A percentile compares a stretch with the other conserved stretches of the same genome.
Conservation (phyloP, 2,888 invertebrate genomes). For the Cataglyphis livida region DNA sequence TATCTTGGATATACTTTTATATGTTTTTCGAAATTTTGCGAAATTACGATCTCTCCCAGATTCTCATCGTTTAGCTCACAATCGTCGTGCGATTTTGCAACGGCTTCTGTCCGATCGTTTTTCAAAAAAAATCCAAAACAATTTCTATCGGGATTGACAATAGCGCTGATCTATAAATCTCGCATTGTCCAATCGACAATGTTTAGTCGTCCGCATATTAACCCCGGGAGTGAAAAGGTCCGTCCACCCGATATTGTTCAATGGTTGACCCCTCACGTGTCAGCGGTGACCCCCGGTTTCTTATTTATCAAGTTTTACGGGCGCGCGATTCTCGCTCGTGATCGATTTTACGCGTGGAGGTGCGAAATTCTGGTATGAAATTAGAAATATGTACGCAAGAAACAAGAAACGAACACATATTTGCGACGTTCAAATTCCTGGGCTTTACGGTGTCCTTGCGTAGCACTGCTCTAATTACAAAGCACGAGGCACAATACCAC, state of each 20-base stretch:
- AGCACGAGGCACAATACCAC: neutral
- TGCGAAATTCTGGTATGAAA: neutral
- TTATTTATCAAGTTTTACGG: conserved; percentile 84
- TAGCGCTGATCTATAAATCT: conserved; percentile 84
- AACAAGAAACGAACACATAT: conserved; percentile 74
- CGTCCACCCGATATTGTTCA: conserved; percentile 45
- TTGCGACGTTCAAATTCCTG: conserved; percentile 82
- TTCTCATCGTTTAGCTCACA: conserved; percentile 65
- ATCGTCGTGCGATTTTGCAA: conserved; percentile 50
- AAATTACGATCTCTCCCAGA: conserved; percentile 58
- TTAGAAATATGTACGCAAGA: conserved; percentile 40
- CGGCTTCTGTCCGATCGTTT: conserved; percentile 62
- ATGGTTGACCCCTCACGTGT: conserved; percentile 81
- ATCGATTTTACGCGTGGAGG: conserved; percentile 61
- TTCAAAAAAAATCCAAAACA: conserved; percentile 57
- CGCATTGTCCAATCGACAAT: conserved; percentile 82
- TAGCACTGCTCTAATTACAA: neutral
- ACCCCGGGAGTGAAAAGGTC: conserved; percentile 83
- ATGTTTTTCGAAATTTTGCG: conserved; percentile 20
- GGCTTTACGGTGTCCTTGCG: conserved; percentile 9
- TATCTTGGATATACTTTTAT: neutral
- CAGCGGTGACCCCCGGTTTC: conserved; percentile 80
- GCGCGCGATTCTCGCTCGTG: conserved; percentile 59
- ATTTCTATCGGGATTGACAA: conserved; percentile 73
- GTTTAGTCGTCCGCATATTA: conserved; percentile 85